These are phyloP conservation scores for Oophaga pumilio DNA, from an alignment of 2,113 vertebrate genomes.

Conservation along the genomic window DNA sequence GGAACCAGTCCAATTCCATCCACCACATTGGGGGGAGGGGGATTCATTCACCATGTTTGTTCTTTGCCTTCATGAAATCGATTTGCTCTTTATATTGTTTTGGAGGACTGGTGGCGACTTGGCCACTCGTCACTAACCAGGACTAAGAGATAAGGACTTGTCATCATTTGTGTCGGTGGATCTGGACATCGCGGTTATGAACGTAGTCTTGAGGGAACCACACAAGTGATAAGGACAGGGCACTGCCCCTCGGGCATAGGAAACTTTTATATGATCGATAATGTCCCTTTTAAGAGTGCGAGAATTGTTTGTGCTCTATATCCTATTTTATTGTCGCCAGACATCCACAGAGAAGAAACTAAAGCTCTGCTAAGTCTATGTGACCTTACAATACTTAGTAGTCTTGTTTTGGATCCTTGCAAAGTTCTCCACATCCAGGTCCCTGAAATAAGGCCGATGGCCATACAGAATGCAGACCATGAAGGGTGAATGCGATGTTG, in stretches of 20 bases:
- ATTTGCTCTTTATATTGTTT: neutral
- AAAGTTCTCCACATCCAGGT: neutral
- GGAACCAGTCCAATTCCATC: neutral
- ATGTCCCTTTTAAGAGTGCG: neutral
- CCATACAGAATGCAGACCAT: neutral
- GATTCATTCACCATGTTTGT: neutral
- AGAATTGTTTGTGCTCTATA: conserved; percentile 1
- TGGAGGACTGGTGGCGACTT: neutral
- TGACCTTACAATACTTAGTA: neutral
- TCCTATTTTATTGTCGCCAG: neutral
- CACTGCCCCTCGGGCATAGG: neutral
- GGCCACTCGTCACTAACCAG: neutral
- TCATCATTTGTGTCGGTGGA: neutral
- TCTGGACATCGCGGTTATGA: neutral
- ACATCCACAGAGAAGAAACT: neutral
- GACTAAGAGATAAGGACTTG: neutral
- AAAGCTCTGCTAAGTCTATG: neutral
- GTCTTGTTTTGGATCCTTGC: neutral
- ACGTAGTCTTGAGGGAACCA: neutral
- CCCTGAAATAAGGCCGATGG: neutral
- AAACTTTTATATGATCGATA: neutral
- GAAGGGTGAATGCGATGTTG: neutral
- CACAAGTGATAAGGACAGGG: neutral
- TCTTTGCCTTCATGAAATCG: neutral
- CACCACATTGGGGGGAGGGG: neutral